Base-by-base conservation (phyloP, 2,797 vertebrate genomes). In the Scolopax rusticola region DNA sequence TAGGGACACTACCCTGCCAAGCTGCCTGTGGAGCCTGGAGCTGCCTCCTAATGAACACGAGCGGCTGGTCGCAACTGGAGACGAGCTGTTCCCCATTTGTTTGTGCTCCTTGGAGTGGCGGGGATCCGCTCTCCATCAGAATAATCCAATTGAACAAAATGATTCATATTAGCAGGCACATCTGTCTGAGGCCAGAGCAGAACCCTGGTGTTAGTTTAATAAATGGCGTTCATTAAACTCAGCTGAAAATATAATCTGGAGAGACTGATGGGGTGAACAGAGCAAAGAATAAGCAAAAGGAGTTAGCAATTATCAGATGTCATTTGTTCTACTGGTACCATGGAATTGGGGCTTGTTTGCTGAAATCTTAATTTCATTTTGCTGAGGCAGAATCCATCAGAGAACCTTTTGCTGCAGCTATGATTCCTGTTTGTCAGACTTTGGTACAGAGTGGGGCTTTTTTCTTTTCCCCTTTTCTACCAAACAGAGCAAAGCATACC, bases 151-250 rank as follows among this genome's bases (percentile, higher is more conserved):
- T 97, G 97, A 97, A 97, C 95, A 95, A 97, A 97, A 97, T 97
- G 95, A 98, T 97, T 98, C 97, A 97, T 97, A 97, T 97, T 98
- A 98, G 95, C 81, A 93, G 94, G 93, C 95, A 97, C 97, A 98
- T 98, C 97, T 98, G 97, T 98, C 97, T 97, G 97, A 97, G 96
- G 97, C 97, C 95, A 78, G 91, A 97, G 97, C 97, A 97, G 97
- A 97, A 97, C 92, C 97, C 86, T 90, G 94, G 97, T 97, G 97
- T 97, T 97, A 95, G 96, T 97, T 97, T 98, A 98, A 98, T 98
- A 98, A 98, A 98, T 98, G 97, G 80, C 43, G 56, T 97, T 98
- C 98, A 98, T 98, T 98, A 98, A 98, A 97, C 95, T 97, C 96
- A 95, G 92, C 97, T 97, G 97, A 97, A 98, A 97, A 97, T 97